Conservation (phyloP, 2,888 invertebrate species). For the Habrosyne pyritoides region DNA sequence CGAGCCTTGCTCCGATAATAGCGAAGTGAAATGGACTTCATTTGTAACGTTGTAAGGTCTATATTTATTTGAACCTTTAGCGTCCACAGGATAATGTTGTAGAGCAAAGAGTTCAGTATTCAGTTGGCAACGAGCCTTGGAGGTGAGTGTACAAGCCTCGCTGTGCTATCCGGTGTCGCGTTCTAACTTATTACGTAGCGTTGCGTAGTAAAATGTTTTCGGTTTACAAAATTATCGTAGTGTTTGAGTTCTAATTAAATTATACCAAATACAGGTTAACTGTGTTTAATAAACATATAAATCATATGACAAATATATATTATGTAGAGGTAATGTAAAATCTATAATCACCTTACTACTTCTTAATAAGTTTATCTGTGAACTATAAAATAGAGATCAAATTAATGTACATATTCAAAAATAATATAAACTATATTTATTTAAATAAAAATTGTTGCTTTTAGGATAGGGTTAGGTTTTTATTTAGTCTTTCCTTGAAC, state of each 20-base stretch:
- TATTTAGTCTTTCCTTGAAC: too few species aligned
- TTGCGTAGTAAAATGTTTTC: constrained; percentile 20
- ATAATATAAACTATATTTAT: not conserved
- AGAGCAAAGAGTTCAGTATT: constrained; percentile 57
- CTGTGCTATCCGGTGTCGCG: constrained; percentile 39
- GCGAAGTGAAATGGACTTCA: constrained; percentile 42
- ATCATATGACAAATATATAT: not conserved
- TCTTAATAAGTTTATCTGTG: not conserved
- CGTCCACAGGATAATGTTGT: constrained; percentile 51
- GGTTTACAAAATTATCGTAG: constrained; percentile 6
- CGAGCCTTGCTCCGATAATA: constrained; percentile 22
- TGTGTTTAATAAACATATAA: not conserved
- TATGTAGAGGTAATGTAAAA: not conserved
- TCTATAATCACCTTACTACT: not conserved
- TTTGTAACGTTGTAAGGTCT: constrained; percentile 36
- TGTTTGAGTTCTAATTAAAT: not conserved
- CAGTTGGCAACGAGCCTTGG: constrained; percentile 75
- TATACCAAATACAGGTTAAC: not conserved
- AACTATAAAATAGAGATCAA: not conserved
- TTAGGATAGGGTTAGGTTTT: too few species aligned
- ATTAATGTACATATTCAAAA: not conserved
- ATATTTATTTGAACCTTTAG: constrained; percentile 36
- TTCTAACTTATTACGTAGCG: constrained; percentile 73
- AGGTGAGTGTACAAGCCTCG: constrained; percentile 50
- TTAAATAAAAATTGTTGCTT: not conserved